A percentile compares a stretch with the other conserved stretches of the same genome.
Evolutionary conservation across 1,140 invertebrate species (phyloP).

Genomic region (Phthorimaea operculella): DNA sequence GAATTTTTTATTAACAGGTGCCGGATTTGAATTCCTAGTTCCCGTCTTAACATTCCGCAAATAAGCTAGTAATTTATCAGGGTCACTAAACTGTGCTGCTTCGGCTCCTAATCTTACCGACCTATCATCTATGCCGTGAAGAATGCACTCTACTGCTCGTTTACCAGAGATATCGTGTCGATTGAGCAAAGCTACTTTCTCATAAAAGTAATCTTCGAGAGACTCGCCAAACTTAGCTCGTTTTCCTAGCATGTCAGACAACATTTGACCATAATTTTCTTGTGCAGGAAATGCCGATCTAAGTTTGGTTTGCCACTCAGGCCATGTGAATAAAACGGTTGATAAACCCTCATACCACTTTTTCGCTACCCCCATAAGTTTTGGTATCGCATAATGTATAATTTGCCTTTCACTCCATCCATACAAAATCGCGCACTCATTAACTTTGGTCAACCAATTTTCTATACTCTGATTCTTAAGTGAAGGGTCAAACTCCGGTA

Average conservation of each 20-base stretch:
- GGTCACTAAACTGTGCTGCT: conserved; percentile 2
- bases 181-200: conserved; percentile 3
- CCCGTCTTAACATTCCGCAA: background rate
- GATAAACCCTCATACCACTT: conserved; percentile 6
- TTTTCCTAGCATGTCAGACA: conserved; percentile 3
- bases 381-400: conserved; percentile 4
- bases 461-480: conserved; percentile 7
- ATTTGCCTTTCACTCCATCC: conserved; percentile 10
- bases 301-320: conserved; percentile 6
- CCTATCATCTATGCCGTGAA: conserved; percentile 3
- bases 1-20: background rate
- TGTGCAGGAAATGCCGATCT: conserved; percentile 1
- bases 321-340: conserved; percentile 1
- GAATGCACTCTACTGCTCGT: background rate
- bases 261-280: conserved; percentile 4
- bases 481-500: conserved; percentile 7
- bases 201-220: background rate
- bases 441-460: conserved; percentile 8
- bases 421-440: conserved; percentile 11
- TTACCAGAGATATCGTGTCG: background rate
- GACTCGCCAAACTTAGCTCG: conserved; percentile 4
- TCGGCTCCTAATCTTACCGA: background rate
- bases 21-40: background rate
- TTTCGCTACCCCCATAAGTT: conserved; percentile 1
- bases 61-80: conserved; percentile 3